Conservation (phyloP, 1,140 invertebrate species). For the Chrysopa pallens region DNA sequence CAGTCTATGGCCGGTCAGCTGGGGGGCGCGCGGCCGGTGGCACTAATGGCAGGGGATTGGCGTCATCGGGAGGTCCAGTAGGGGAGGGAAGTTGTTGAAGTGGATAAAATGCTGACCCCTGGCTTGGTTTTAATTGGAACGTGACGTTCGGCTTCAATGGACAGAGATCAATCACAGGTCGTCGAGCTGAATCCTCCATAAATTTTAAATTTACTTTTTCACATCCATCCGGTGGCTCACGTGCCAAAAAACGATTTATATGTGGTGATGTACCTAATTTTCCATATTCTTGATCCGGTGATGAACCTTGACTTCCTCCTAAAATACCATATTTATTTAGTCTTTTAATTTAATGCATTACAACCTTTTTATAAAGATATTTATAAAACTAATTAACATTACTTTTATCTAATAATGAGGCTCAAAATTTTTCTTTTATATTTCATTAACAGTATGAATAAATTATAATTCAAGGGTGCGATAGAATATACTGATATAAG, state of each 20-base stretch:
- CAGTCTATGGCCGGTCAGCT: neutral
- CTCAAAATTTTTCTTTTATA: no score
- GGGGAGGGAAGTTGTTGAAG: constrained; percentile 30
- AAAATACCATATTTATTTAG: constrained; percentile 9
- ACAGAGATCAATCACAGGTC: constrained; percentile 3
- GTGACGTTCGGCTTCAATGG: constrained; percentile 42
- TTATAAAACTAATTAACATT: no score
- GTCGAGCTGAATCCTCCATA: constrained; percentile 30
- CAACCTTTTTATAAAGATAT: neutral
- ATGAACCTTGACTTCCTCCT: constrained; percentile 37
- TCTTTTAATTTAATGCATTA: neutral
- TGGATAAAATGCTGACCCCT: constrained; percentile 65
- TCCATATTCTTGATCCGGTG: constrained; percentile 30
- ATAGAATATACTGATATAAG: no score
- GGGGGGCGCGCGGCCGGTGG: constrained; percentile 6
- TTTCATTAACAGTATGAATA: no score
- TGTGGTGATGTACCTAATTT: constrained; percentile 55
- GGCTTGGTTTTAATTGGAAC: constrained; percentile 62
- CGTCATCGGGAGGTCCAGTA: constrained; percentile 20
- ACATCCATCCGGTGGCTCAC: constrained; percentile 76
- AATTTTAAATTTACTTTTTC: constrained; percentile 57
- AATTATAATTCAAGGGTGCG: no score
- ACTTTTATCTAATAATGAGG: no score
- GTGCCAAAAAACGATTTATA: constrained; percentile 64
- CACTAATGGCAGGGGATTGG: constrained; percentile 19